Evolutionary conservation across 2,888 invertebrate genomes (phyloP).

Genomic region (Scaptomyza flava): DNA sequence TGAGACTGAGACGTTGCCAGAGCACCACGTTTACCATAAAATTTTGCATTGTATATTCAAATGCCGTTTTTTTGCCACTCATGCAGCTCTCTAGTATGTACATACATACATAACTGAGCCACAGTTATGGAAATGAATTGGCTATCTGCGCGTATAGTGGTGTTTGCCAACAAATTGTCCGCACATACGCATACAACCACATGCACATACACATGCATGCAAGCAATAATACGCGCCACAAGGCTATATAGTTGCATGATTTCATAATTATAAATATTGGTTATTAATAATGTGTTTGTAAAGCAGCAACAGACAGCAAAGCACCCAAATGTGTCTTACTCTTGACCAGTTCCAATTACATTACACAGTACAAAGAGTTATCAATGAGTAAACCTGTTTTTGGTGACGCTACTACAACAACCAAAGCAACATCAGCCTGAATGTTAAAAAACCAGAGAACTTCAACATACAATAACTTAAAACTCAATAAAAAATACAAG

Average conservation of each 20-base stretch:
- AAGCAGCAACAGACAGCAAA: conserved; percentile 18
- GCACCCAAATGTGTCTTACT: conserved; percentile 21
- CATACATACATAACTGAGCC: conserved; percentile 8
- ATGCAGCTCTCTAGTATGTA: too few species aligned
- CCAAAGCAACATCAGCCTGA: conserved; percentile 5
- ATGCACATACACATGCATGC: neutral
- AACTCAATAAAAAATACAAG: conserved; percentile 54
- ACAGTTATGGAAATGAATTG: conserved; percentile 33
- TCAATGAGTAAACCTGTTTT: conserved; percentile 57
- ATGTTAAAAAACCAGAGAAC: conserved; percentile 57
- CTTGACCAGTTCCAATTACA: conserved; percentile 28
- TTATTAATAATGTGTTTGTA: conserved; percentile 57
- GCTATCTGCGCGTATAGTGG: conserved; percentile 17
- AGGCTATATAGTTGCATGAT: conserved; percentile 57
- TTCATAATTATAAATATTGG: conserved; percentile 70
- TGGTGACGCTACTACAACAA: conserved; percentile 4
- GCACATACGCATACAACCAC: neutral
- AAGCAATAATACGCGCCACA: neutral
- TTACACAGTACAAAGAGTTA: conserved; percentile 16
- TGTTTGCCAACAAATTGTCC: conserved; percentile 24
- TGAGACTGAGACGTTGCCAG: too few species aligned
- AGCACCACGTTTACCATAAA: too few species aligned
- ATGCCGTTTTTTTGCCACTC: too few species aligned
- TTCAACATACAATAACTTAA: conserved; percentile 42
- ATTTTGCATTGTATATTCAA: too few species aligned